Conservation (phyloP, 2,888 invertebrate species). For the Operophtera brumata region DNA sequence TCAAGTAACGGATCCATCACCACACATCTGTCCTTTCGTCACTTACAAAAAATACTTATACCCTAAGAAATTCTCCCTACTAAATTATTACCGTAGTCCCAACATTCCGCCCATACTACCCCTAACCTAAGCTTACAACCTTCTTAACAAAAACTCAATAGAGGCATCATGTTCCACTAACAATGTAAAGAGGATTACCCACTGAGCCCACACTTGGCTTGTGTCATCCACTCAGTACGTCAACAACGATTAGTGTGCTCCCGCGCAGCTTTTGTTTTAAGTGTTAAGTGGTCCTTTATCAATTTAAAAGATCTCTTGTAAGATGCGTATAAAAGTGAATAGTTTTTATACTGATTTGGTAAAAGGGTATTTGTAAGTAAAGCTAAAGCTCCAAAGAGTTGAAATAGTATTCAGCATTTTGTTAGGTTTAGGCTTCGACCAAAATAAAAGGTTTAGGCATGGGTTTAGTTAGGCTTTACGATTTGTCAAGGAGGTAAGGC, state of each 20-base stretch:
- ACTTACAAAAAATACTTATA: conserved; percentile 9
- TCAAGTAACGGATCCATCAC: neutral
- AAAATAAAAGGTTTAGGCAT: no score
- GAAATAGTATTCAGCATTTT: no score
- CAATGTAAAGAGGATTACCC: conserved; percentile 24
- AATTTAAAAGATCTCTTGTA: conserved; percentile 1
- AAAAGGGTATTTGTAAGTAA: neutral
- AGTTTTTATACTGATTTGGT: neutral
- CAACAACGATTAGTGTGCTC: conserved; percentile 22
- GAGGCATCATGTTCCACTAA: conserved; percentile 29
- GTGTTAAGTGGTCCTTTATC: conserved; percentile 18
- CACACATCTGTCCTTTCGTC: conserved; percentile 12
- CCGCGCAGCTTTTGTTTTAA: conserved; percentile 28
- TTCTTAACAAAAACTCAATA: conserved; percentile 23
- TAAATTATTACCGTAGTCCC: conserved; percentile 15
- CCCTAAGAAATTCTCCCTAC: conserved; percentile 9
- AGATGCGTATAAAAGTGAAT: neutral
- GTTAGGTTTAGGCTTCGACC: no score
- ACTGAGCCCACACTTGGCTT: conserved; percentile 30
- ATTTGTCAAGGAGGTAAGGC: no score
- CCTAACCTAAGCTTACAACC: neutral
- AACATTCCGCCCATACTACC: conserved; percentile 32
- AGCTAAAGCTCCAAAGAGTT: no score
- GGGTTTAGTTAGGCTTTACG: no score
- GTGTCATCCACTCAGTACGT: conserved; percentile 34